Evolutionary conservation across 2,797 vertebrate species (phyloP), one percentile per base, ranked within the genome.

Genomic region (Propithecus deckenii): DNA sequence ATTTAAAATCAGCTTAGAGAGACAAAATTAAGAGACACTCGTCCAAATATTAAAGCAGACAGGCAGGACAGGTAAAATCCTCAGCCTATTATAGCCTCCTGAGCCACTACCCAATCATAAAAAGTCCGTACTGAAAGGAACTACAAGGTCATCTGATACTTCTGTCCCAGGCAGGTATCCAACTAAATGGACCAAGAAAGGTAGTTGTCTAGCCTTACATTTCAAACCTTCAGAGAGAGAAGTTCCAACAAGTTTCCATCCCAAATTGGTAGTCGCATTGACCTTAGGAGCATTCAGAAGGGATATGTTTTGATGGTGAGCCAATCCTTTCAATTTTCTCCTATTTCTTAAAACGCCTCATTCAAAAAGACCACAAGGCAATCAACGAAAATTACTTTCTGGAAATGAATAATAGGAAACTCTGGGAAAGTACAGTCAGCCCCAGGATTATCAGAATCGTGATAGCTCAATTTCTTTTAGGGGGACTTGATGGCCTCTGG

Each of bases 371-470:
- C 94, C 95, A 96, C 72, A 95, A 95, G 50, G 88, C 94, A 97
- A 97, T 97, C 96, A 94, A 91, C 72, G 71, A 59, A 96, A 98
- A 96, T 97, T 93, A 94, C 96, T 96, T 97, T 88, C 94, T 97
- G 90, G 92, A 95, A 96, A 96, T 92, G 94, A 91, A 92, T 90
- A 78, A 96, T 71, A 18, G 74, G 96, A 95, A 88, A 94, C 94
- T 96, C 92, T 86, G 72, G 92, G 81, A 91, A 97, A 94, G 59
- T 79, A 76, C 61, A 63, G 72, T 92, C 86, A 90, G 63, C 67
- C 30, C 43, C 20, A 17, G 63, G 61, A 89, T 80, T 28, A 48
- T 83, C 80, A 50, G 69, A 79, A 72, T 67, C 46, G 65, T 41
- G 84, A 83, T 18, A 90, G 84, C 69, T 90, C 75, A n/a, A 12